Conservation (phyloP, 2,888 invertebrate species). For the Holacanthella duospinosa region DNA sequence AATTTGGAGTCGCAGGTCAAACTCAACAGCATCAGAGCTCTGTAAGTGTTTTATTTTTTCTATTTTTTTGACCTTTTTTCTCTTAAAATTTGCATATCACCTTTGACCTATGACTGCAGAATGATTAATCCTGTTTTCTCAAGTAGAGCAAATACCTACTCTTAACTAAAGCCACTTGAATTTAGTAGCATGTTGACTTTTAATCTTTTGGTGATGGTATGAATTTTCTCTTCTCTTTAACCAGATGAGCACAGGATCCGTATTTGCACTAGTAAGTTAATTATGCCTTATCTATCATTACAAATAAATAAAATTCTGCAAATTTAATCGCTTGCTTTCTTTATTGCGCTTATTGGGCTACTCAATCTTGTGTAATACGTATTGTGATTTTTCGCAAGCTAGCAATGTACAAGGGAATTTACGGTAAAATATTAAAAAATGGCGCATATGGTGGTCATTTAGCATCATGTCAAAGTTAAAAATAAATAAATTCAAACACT, state of each 20-base stretch:
- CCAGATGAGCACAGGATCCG: neutral
- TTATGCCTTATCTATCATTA: neutral
- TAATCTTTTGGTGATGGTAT: neutral
- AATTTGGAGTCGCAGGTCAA: conserved; percentile 40
- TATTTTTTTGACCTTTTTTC: too few relatives aligned
- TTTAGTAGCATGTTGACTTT: neutral
- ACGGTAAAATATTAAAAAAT: neutral
- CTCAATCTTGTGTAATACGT: neutral
- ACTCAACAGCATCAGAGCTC: conserved; percentile 37
- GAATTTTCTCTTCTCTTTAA: neutral
- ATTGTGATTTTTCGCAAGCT: neutral
- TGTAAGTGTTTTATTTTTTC: too few relatives aligned
- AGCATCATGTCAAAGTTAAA: too few relatives aligned
- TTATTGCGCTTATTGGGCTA: neutral
- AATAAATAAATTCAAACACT: too few relatives aligned
- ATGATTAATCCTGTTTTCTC: neutral
- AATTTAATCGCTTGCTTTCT: neutral
- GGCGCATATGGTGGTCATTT: neutral
- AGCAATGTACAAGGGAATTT: neutral
- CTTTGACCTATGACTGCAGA: neutral
- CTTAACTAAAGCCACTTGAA: neutral
- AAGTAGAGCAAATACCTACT: neutral
- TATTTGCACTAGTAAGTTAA: neutral
- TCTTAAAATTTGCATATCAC: neutral
- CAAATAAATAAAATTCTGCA: neutral